Conservation (phyloP, 2,797 vertebrate genomes). For the Ciconia nigra region DNA sequence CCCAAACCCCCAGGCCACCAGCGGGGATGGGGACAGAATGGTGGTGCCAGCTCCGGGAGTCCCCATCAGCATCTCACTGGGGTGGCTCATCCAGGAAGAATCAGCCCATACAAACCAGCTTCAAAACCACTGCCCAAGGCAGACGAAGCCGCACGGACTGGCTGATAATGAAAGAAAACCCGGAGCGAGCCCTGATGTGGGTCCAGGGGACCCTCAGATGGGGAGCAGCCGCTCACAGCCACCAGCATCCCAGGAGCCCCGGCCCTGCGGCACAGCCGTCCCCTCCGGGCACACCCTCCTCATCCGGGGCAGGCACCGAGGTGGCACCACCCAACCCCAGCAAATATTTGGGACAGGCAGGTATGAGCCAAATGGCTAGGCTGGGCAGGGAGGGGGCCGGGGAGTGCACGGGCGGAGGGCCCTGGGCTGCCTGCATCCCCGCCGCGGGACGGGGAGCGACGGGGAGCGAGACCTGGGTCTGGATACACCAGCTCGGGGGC, state of each 20-base stretch:
- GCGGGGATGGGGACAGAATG: neutral
- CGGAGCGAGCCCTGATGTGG: neutral
- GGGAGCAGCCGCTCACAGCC: neutral
- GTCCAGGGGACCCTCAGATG: neutral
- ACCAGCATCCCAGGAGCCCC: neutral
- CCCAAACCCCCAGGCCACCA: fast-evolving
- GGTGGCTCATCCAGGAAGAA: neutral
- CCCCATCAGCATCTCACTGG: neutral
- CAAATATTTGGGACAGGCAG: neutral
- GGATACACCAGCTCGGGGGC: neutral
- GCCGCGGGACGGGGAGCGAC: fast-evolving
- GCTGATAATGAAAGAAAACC: neutral
- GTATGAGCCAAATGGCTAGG: neutral
- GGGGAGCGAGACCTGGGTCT: neutral
- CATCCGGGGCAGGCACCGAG: neutral
- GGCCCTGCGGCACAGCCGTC: fast-evolving
- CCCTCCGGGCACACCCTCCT: neutral
- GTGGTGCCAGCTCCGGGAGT: neutral
- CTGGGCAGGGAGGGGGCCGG: neutral
- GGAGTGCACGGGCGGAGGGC: fast-evolving
- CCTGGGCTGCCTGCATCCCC: neutral
- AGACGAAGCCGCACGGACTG: fast-evolving
- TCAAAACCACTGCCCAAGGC: neutral
- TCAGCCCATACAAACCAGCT: fast-evolving
- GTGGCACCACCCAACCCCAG: neutral